Base-by-base conservation (phyloP, 1,140 invertebrate genomes). In the Parasteatoda tepidariorum region DNA sequence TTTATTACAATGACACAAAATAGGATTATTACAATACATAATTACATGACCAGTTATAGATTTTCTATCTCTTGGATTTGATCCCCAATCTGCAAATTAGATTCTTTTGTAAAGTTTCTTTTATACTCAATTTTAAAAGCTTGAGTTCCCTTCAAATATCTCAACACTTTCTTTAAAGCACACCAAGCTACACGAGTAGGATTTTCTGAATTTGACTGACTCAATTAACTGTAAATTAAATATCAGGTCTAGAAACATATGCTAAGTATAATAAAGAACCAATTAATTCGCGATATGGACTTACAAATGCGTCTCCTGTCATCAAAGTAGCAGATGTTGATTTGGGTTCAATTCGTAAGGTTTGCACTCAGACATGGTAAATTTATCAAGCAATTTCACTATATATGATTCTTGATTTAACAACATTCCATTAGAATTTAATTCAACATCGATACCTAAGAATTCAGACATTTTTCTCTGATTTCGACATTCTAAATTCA, bases 401-500 rank as follows among this genome's bases (percentile, higher is more conserved):
- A 66, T 66, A 18, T 66, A 31, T 7, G 68, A 7, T 26, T 71
- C 18, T 41, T 71, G 68, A 48, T 41, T 15, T n/a, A 71, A 28
- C 9, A 4, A 48, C 11, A 34, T 4, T 48, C 38, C 68, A 54
- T 71, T 22, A 38, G 9, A 9, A 13, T 5, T 28, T 11, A n/a
- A 22, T 75, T 66, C 15, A 4, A 75, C 30, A 6, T 75, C 2
- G 15, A 75, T 34, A 15, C 48, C 54, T 22, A 71, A 13, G 24
- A 41, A 71, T 31, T 66, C 26, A 13, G 22, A 28, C n/a, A n/a
- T 9, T 5, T 59, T 5, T 18, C 22, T n/a, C 55, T 7, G 62
- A 31, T 33, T 66, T 66, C 11, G 48, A 59, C 67, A 84, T 82
- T 67, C 83, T 34, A 74, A 84, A 84, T 41, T 84, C 66, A 7